These are phyloP conservation scores for Paradisaea rubra DNA, from an alignment of 2,113 vertebrate genomes.

Conservation along the genomic window DNA sequence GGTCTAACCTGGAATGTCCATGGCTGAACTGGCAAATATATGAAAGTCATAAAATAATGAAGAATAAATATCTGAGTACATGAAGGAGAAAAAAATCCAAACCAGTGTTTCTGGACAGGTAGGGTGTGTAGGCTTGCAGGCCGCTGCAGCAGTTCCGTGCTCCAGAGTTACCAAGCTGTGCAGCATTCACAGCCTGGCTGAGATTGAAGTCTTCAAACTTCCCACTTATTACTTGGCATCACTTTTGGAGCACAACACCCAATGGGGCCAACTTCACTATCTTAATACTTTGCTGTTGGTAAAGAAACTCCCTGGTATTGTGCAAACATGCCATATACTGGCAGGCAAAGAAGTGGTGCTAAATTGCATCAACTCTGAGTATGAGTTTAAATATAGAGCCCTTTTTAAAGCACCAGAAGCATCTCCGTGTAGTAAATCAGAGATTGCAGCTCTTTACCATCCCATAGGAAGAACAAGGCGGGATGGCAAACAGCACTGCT, in stretches of 20 bases:
- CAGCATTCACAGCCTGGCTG: neutral
- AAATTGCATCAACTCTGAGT: neutral
- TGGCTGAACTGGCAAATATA: neutral
- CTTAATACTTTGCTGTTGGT: neutral
- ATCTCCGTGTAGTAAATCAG: fast-evolving
- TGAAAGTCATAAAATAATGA: neutral
- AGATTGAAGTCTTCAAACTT: neutral
- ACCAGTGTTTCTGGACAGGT: neutral
- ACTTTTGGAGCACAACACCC: neutral
- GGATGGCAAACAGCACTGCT: neutral
- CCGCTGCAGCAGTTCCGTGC: neutral
- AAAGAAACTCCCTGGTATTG: slow-evolving; percentile 1
- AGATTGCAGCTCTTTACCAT: neutral
- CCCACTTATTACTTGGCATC: neutral
- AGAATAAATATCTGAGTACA: neutral
- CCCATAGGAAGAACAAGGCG: neutral
- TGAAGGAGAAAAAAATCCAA: neutral
- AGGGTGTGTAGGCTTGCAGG: fast-evolving
- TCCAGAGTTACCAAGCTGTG: neutral
- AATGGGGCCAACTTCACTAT: fast-evolving
- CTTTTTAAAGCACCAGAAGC: slow-evolving; percentile 11
- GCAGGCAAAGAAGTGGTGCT: slow-evolving; percentile 10
- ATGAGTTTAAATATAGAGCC: neutral
- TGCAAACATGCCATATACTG: neutral
- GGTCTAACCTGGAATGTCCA: neutral